These are phyloP conservation scores for Haliclystus octoradiatus DNA, from an alignment of 30 jellyfish, hydroid and myxozoan species.

Conservation along the genomic window DNA sequence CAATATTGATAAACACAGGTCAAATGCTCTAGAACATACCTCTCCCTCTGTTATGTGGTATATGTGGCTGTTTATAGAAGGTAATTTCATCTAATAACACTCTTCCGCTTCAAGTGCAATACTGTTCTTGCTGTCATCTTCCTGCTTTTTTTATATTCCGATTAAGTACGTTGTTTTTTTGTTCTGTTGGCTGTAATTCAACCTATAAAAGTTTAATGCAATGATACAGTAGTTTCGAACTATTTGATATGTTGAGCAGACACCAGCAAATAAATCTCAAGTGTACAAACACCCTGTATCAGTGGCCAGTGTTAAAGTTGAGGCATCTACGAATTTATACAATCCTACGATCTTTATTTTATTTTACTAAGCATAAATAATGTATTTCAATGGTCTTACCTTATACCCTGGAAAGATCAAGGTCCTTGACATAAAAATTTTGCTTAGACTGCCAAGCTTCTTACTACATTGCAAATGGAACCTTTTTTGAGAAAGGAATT, in stretches of 20 bases:
- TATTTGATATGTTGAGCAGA: neutral
- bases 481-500: constrained; percentile 12
- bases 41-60: constrained; percentile 13
- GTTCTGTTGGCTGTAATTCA: too few species aligned
- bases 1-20: too few species aligned
- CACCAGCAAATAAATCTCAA: too few species aligned
- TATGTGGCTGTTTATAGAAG: constrained; percentile 9
- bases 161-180: neutral
- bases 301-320: too few species aligned
- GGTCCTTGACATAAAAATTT: constrained; percentile 21
- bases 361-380: too few species aligned
- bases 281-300: too few species aligned
- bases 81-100: constrained; percentile 10
- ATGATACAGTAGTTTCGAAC: too few species aligned
- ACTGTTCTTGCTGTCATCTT: constrained; percentile 1
- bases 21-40: too few species aligned
- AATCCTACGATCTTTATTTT: too few species aligned
- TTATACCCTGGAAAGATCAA: constrained; percentile 25
- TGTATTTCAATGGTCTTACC: constrained; percentile 9
- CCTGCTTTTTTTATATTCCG: neutral
- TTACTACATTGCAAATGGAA: constrained; percentile 2
- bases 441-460: constrained; percentile 38
- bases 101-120: constrained; percentile 4
- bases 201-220: constrained; percentile 7
- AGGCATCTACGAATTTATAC: too few species aligned